These are phyloP conservation scores for Tipula lateralis DNA, from an alignment of 2,888 invertebrate genomes.

Conservation along the genomic window DNA sequence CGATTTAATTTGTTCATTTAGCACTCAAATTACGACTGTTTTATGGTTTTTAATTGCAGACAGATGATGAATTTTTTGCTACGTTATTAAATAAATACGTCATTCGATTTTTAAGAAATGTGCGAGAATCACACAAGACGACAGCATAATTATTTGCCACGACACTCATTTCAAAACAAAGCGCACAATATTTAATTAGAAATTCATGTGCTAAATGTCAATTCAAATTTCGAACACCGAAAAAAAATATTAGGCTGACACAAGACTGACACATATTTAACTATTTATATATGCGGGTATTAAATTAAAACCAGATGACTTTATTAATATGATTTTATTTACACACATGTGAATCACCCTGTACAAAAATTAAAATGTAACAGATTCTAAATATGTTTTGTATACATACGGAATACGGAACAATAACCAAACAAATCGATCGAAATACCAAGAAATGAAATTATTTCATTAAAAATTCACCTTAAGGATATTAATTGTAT, in stretches of 20 bases:
- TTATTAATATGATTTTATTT: neutral
- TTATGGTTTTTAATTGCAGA: no score
- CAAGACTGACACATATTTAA: neutral
- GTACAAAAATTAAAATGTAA: neutral
- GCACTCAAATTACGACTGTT: no score
- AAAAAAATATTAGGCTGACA: neutral
- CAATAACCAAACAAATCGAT: neutral
- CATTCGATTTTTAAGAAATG: no score
- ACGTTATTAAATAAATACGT: no score
- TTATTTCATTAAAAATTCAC: slow-evolving; percentile 24
- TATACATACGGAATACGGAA: neutral
- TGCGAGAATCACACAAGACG: no score
- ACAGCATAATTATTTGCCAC: no score
- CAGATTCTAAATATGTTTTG: neutral
- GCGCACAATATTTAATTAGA: neutral
- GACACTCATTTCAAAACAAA: no score
- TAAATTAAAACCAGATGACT: neutral
- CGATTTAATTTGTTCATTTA: no score
- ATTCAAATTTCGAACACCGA: neutral
- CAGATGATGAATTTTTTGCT: no score
- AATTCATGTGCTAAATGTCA: slow-evolving; percentile 8
- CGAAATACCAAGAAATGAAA: neutral
- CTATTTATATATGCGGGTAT: neutral
- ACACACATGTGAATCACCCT: neutral
- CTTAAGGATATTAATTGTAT: neutral